Conservation (phyloP, 2,113 vertebrate species). For the Petroica traversi region DNA sequence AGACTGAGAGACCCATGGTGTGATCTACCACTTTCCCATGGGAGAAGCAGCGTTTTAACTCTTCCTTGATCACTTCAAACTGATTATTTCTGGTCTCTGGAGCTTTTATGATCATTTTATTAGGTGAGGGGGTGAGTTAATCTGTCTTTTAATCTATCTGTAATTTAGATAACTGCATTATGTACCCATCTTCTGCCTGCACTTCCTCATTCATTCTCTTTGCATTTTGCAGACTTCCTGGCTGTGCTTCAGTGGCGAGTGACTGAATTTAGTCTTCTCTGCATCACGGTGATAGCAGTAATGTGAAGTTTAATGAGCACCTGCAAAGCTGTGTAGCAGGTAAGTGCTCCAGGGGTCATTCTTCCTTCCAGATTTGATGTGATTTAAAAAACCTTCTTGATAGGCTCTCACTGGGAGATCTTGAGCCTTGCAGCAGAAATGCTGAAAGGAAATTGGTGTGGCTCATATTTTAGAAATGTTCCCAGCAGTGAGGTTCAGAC, state of each 20-base stretch:
- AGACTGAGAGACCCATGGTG: not conserved
- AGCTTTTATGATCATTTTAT: not conserved
- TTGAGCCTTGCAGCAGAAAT: not conserved
- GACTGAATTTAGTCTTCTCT: not conserved
- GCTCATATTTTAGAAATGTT: not conserved
- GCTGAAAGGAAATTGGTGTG: not conserved
- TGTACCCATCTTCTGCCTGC: not conserved
- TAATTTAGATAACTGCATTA: constrained; percentile 13
- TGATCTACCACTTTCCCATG: not conserved
- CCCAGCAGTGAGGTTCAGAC: not conserved
- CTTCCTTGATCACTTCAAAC: not conserved
- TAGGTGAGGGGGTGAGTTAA: not conserved
- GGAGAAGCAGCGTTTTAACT: not conserved
- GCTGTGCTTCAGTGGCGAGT: not conserved
- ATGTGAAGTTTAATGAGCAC: constrained; percentile 46
- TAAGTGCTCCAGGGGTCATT: constrained; percentile 32
- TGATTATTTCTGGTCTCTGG: not conserved
- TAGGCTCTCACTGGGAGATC: not conserved
- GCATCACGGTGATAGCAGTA: not conserved
- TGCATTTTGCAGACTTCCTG: constrained; percentile 46
- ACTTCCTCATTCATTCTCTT: constrained; percentile 15
- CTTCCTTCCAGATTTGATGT: not conserved
- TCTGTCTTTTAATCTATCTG: not conserved
- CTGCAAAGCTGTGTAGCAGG: constrained; percentile 29
- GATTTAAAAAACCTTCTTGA: not conserved